Conservation (phyloP, 2,888 invertebrate species). For the Drosophila monieri region DNA sequence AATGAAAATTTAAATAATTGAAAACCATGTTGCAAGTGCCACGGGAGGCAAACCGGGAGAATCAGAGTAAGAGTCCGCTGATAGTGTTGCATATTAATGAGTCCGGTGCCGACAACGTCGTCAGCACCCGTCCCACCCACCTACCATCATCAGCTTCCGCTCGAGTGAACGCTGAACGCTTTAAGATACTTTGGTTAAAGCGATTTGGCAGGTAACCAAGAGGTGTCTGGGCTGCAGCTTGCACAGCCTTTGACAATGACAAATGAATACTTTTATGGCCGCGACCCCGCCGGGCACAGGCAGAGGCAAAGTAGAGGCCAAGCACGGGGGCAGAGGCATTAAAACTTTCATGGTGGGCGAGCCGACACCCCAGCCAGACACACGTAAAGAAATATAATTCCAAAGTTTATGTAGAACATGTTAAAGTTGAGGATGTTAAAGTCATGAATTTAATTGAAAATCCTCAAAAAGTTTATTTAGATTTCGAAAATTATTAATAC, state of each 20-base stretch:
- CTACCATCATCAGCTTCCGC: constrained; percentile 48
- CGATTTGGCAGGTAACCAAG: constrained; percentile 52
- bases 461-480: background rate
- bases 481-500: too few relatives aligned
- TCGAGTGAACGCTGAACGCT: constrained; percentile 22
- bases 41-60: constrained; percentile 21
- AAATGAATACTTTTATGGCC: constrained; percentile 79
- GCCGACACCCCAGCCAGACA: constrained; percentile 68
- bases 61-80: constrained; percentile 26
- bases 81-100: constrained; percentile 76
- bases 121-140: constrained; percentile 16
- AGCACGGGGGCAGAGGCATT: constrained; percentile 45
- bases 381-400: constrained; percentile 6
- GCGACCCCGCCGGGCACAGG: constrained; percentile 59
- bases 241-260: constrained; percentile 73
- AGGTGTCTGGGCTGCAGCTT: constrained; percentile 30
- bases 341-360: constrained; percentile 73
- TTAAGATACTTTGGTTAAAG: constrained; percentile 66
- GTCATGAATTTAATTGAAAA: background rate
- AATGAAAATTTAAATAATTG: constrained; percentile 80
- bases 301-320: constrained; percentile 6
- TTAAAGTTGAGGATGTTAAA: background rate
- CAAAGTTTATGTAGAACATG: background rate
- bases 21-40: constrained; percentile 58
- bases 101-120: constrained; percentile 27